A percentile compares a stretch with the other conserved stretches of the same genome.
phyloP scores from a whole-genome alignment of 2,888 invertebrate species.

The Synergus umbraculus region DNA sequence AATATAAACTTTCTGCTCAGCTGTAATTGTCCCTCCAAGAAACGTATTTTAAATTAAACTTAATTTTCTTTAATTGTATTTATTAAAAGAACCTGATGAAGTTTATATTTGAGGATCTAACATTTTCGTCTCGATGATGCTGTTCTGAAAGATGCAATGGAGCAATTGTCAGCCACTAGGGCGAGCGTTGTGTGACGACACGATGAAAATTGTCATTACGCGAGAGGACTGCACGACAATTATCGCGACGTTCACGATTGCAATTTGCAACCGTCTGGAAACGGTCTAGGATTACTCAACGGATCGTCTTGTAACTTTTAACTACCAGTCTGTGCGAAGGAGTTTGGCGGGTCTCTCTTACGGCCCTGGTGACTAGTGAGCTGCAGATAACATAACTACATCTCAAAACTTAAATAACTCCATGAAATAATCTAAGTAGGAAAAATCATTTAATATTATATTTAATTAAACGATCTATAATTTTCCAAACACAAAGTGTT shows the following conservation, averaged over 20 bases:
- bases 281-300: slow-evolving; percentile 76
- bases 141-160: slow-evolving; percentile 71
- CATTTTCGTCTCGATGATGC: slow-evolving; percentile 54
- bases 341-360: slow-evolving; percentile 55
- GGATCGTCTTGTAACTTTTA: slow-evolving; percentile 76
- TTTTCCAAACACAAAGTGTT: background rate
- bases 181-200: slow-evolving; percentile 67
- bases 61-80: background rate
- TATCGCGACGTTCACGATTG: slow-evolving; percentile 76
- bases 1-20: too few species aligned
- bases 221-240: slow-evolving; percentile 73
- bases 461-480: background rate
- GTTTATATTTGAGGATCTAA: background rate
- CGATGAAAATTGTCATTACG: slow-evolving; percentile 76
- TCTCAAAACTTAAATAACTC: background rate
- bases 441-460: background rate
- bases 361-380: slow-evolving; percentile 47
- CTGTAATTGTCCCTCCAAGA: too few species aligned
- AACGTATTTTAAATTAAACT: too few species aligned
- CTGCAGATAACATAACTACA: background rate
- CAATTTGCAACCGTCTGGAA: slow-evolving; percentile 75
- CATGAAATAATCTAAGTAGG: too few species aligned
- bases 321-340: slow-evolving; percentile 69
- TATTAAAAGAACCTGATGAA: background rate
- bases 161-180: slow-evolving; percentile 67